Percentiles rank a stretch among this genome's conserved stretches.
phyloP scores from a whole-genome alignment of 2,888 invertebrate species.

The Sialis fuliginosa region DNA sequence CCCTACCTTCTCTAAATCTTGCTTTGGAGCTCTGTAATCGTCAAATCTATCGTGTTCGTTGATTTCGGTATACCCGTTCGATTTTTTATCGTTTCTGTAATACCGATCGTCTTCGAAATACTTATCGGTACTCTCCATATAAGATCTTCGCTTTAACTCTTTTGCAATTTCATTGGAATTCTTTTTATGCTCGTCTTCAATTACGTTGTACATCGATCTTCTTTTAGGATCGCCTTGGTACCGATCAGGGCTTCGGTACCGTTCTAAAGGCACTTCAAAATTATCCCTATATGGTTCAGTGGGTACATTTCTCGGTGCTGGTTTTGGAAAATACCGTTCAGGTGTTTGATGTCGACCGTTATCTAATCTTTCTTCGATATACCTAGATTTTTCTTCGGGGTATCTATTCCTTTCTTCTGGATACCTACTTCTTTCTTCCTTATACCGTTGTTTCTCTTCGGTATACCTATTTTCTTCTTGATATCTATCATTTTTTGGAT shows the following conservation, averaged over 20 bases:
- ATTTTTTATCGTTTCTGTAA: slow-evolving; percentile 12
- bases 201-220: slow-evolving; percentile 24
- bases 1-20: slow-evolving; percentile 19
- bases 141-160: slow-evolving; percentile 27
- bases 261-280: slow-evolving; percentile 10
- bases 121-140: slow-evolving; percentile 20
- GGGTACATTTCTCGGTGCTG: slow-evolving; percentile 17
- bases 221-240: slow-evolving; percentile 23
- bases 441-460: slow-evolving; percentile 1
- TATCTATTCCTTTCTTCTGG: slow-evolving; percentile 1
- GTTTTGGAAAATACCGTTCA: slow-evolving; percentile 14
- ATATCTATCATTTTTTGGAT: slow-evolving; percentile 7
- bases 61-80: slow-evolving; percentile 26
- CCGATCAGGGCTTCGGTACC: slow-evolving; percentile 10
- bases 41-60: slow-evolving; percentile 35
- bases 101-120: slow-evolving; percentile 11
- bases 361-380: slow-evolving; percentile 11
- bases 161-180: slow-evolving; percentile 28
- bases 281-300: slow-evolving; percentile 1
- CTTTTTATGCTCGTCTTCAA: slow-evolving; percentile 27
- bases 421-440: background rate
- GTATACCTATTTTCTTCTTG: slow-evolving; percentile 6
- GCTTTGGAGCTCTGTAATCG: slow-evolving; percentile 21
- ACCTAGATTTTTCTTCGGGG: background rate
- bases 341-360: background rate